A percentile compares a stretch with the other conserved stretches of the same genome.
These are phyloP conservation scores for Platycnemis pennipes DNA, from an alignment of 2,888 invertebrate species.

Conservation along the genomic window DNA sequence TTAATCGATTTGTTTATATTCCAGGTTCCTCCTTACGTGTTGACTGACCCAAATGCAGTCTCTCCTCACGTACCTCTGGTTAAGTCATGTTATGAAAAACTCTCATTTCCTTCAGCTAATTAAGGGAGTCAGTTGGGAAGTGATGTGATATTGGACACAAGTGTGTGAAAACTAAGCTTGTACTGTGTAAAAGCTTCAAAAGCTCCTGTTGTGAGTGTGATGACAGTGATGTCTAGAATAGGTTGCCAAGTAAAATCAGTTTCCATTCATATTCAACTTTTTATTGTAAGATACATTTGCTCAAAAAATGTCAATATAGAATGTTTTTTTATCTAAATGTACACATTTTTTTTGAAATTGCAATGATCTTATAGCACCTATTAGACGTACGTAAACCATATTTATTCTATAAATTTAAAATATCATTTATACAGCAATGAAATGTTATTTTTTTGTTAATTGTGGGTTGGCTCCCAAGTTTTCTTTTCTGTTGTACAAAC, in stretches of 20 bases:
- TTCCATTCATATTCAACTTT: conserved; percentile 52
- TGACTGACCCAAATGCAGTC: conserved; percentile 86
- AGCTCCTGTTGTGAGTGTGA: neutral
- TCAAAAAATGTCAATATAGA: conserved; percentile 66
- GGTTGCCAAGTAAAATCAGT: conserved; percentile 12
- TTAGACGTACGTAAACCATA: conserved; percentile 55
- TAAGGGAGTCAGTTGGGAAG: neutral
- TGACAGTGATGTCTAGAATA: conserved; percentile 2
- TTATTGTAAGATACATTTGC: conserved; percentile 66
- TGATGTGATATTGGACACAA: conserved; percentile 20
- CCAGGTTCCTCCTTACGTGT: conserved; percentile 82
- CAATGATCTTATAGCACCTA: conserved; percentile 65
- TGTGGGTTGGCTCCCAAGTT: neutral
- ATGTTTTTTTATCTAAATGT: neutral
- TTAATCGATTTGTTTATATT: conserved; percentile 72
- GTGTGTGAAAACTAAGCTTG: conserved; percentile 15
- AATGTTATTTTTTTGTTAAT: conserved; percentile 44
- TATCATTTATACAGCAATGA: conserved; percentile 33
- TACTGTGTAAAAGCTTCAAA: neutral
- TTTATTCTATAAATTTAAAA: conserved; percentile 55
- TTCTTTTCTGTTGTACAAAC: conserved; percentile 38
- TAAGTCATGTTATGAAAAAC: conserved; percentile 79
- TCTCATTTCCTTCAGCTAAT: conserved; percentile 75
- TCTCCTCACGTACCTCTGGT: conserved; percentile 84
- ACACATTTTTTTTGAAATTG: conserved; percentile 51